Evolutionary conservation across 1,140 invertebrate genomes (phyloP).

Genomic region (Achatina immaculata): DNA sequence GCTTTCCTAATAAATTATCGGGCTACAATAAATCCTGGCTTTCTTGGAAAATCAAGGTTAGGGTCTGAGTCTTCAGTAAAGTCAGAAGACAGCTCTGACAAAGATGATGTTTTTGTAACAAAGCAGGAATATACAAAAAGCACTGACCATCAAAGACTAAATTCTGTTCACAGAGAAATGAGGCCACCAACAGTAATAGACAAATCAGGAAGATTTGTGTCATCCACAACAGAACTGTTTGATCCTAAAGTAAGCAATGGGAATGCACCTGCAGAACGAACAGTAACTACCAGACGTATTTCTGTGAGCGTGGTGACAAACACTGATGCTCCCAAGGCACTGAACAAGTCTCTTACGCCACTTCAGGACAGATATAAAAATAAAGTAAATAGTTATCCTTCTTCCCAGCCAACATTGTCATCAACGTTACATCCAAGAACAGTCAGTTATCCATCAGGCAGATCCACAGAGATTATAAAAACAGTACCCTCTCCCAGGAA

Average conservation of each 20-base stretch:
- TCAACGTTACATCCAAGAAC: not conserved
- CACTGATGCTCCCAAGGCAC: not conserved
- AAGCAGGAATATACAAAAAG: too few relatives aligned
- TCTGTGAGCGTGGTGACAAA: too few relatives aligned
- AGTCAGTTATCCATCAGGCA: not conserved
- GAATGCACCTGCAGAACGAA: not conserved
- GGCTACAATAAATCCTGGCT: too few relatives aligned
- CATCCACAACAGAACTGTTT: slow-evolving; percentile 27
- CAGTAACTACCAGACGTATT: not conserved
- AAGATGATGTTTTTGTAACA: too few relatives aligned
- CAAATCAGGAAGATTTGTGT: slow-evolving; percentile 10
- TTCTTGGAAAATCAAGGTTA: too few relatives aligned
- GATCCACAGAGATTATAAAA: not conserved
- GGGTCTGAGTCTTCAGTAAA: too few relatives aligned
- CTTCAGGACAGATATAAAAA: slow-evolving; percentile 28
- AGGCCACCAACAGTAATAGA: not conserved
- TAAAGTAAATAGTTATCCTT: not conserved
- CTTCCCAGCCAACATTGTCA: not conserved
- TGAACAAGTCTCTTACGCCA: slow-evolving; percentile 35
- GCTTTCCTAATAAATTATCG: too few relatives aligned
- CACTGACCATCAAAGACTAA: slow-evolving; percentile 11
- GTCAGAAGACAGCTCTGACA: too few relatives aligned
- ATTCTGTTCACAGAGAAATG: not conserved
- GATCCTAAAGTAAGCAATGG: slow-evolving; percentile 9
- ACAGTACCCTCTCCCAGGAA: not conserved